phyloP scores from a whole-genome alignment of 1,140 invertebrate genomes.

The Halyomorpha halys region DNA sequence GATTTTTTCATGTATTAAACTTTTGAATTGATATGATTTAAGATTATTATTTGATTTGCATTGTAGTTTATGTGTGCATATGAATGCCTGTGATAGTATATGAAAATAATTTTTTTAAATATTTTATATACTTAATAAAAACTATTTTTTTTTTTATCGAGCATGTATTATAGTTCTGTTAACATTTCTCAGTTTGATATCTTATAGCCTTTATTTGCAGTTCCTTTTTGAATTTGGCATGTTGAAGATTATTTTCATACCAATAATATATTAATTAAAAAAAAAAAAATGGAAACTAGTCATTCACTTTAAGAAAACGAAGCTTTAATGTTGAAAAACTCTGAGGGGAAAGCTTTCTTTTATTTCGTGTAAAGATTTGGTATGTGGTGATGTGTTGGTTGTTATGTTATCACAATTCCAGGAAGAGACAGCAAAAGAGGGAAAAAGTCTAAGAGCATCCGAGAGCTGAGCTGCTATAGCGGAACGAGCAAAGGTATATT shows the following conservation, averaged over 20 bases:
- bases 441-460: slow-evolving; percentile 53
- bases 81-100: too few relatives aligned
- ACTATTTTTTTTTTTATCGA: too few relatives aligned
- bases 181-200: neutral
- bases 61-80: too few relatives aligned
- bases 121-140: too few relatives aligned
- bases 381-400: slow-evolving; percentile 9
- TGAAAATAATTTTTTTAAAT: too few relatives aligned
- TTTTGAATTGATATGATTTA: too few relatives aligned
- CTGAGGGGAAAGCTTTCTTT: too few relatives aligned
- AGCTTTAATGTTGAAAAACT: too few relatives aligned
- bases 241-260: neutral
- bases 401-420: slow-evolving; percentile 39
- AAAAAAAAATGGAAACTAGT: neutral
- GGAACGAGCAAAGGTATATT: slow-evolving; percentile 53
- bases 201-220: too few relatives aligned
- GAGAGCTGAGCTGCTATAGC: slow-evolving; percentile 57
- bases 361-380: slow-evolving; percentile 5
- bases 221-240: neutral
- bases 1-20: too few relatives aligned
- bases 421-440: slow-evolving; percentile 50
- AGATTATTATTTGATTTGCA: too few relatives aligned
- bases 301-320: too few relatives aligned
- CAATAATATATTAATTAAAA: neutral
- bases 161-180: neutral